Evolutionary conservation across 2,888 invertebrate species (phyloP).

Genomic region (Choreutis nemorana): DNA sequence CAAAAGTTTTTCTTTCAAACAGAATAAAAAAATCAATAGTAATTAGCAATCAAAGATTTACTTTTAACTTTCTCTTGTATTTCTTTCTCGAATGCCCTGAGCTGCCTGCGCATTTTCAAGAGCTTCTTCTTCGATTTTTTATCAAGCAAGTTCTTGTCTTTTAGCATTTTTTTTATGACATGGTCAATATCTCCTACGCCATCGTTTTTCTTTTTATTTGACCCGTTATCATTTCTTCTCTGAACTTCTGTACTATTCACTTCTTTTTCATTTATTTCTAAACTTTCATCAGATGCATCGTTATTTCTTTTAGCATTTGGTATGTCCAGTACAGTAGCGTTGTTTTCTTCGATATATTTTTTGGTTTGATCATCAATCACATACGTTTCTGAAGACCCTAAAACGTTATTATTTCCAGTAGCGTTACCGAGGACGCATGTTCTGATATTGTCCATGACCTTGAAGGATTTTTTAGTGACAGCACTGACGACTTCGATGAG

Average conservation of each 20-base stretch:
- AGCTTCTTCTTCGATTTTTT: slow-evolving; percentile 27
- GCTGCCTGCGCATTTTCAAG: slow-evolving; percentile 12
- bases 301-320: slow-evolving; percentile 11
- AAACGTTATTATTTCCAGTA: slow-evolving; percentile 17
- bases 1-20: too few species aligned
- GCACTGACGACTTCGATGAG: slow-evolving; percentile 51
- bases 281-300: slow-evolving; percentile 3
- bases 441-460: slow-evolving; percentile 25
- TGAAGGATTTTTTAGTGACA: slow-evolving; percentile 44
- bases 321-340: slow-evolving; percentile 41
- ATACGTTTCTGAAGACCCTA: too few species aligned
- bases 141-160: slow-evolving; percentile 22
- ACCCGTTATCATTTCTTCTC: slow-evolving; percentile 4
- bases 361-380: too few species aligned
- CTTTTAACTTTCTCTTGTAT: too few species aligned
- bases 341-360: slow-evolving; percentile 28
- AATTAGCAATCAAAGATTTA: too few species aligned
- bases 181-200: slow-evolving; percentile 27
- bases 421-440: slow-evolving; percentile 27
- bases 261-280: not conserved
- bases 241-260: not conserved
- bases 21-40: too few species aligned
- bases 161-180: slow-evolving; percentile 30
- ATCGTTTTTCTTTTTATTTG: slow-evolving; percentile 12
- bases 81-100: too few species aligned